Evolutionary conservation across 2,797 vertebrate genomes (phyloP).

Genomic region (Rhinophrynus dorsalis): DNA sequence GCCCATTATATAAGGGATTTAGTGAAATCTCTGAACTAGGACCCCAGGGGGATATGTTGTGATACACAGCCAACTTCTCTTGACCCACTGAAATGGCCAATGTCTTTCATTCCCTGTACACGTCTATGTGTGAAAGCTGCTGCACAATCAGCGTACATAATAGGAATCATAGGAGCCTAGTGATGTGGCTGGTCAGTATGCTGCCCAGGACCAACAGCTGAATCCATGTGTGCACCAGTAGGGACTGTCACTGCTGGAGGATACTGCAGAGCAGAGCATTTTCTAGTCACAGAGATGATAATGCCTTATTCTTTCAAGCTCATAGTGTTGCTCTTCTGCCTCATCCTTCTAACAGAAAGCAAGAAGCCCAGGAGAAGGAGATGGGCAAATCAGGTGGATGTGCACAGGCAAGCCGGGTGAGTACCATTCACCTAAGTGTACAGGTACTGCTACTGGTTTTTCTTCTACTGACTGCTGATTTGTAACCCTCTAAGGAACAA

Average conservation of each 20-base stretch:
- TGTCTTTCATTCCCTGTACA: conserved; percentile 49
- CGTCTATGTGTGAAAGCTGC: conserved; percentile 39
- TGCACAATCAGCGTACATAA: conserved; percentile 42
- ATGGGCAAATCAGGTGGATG: conserved; percentile 73
- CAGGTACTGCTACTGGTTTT: not conserved
- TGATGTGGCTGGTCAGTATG: not conserved
- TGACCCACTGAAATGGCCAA: conserved; percentile 59
- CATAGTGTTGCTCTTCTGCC: conserved; percentile 71
- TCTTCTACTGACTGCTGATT: too few species aligned
- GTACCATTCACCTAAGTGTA: conserved; percentile 33
- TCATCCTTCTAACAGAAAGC: conserved; percentile 73
- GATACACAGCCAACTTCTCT: conserved; percentile 54
- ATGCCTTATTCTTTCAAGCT: conserved; percentile 76
- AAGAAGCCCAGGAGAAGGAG: conserved; percentile 76
- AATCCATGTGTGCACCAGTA: conserved; percentile 61
- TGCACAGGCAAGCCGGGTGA: conserved; percentile 76
- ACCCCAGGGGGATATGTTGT: conserved; percentile 56
- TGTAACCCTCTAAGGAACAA: too few species aligned
- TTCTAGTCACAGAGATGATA: conserved; percentile 52
- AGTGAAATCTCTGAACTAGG: conserved; percentile 61
- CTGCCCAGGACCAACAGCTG: conserved; percentile 49
- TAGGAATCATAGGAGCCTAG: conserved; percentile 31
- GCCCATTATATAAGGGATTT: conserved; percentile 67
- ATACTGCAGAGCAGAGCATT: conserved; percentile 59
- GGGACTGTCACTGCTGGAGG: conserved; percentile 53